Conservation (phyloP, 1,140 invertebrate species). For the Scaptodrosophila lebanonensis region DNA sequence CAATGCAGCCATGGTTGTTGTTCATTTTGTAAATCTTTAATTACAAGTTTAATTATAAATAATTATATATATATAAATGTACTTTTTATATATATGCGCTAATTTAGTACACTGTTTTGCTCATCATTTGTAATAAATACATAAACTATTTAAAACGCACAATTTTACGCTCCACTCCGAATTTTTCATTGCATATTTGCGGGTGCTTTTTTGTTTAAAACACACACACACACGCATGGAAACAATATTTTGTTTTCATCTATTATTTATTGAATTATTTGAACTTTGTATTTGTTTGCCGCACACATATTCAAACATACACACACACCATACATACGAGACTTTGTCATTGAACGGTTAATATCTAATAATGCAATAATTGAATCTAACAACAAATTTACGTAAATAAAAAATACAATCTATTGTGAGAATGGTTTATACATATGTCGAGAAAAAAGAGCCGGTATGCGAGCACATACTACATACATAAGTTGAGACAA, state of each 20-base stretch:
- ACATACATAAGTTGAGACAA: slow-evolving; percentile 31
- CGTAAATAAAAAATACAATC: slow-evolving; percentile 23
- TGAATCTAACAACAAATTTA: slow-evolving; percentile 23
- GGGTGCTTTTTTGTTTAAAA: slow-evolving; percentile 35
- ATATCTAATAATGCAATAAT: slow-evolving; percentile 29
- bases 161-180: slow-evolving; percentile 2
- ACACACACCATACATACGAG: slow-evolving; percentile 19
- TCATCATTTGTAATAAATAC: slow-evolving; percentile 38
- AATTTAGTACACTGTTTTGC: slow-evolving; percentile 40
- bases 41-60: slow-evolving; percentile 17
- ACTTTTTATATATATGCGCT: slow-evolving; percentile 31
- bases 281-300: slow-evolving; percentile 34
- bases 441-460: slow-evolving; percentile 10
- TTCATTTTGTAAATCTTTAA: slow-evolving; percentile 50
- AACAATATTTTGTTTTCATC: slow-evolving; percentile 29
- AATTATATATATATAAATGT: slow-evolving; percentile 28
- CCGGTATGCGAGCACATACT: slow-evolving; percentile 33
- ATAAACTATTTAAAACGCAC: slow-evolving; percentile 13
- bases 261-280: slow-evolving; percentile 35
- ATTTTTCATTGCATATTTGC: slow-evolving; percentile 15
- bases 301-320: slow-evolving; percentile 18
- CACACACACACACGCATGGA: slow-evolving; percentile 43
- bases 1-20: slow-evolving; percentile 39
- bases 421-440: slow-evolving; percentile 19
- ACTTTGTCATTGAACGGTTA: slow-evolving; percentile 51